Percentiles rank a stretch among this genome's conserved stretches.
These are phyloP conservation scores for Tetramorium bicarinatum DNA, from an alignment of 2,888 invertebrate species.

Conservation along the genomic window DNA sequence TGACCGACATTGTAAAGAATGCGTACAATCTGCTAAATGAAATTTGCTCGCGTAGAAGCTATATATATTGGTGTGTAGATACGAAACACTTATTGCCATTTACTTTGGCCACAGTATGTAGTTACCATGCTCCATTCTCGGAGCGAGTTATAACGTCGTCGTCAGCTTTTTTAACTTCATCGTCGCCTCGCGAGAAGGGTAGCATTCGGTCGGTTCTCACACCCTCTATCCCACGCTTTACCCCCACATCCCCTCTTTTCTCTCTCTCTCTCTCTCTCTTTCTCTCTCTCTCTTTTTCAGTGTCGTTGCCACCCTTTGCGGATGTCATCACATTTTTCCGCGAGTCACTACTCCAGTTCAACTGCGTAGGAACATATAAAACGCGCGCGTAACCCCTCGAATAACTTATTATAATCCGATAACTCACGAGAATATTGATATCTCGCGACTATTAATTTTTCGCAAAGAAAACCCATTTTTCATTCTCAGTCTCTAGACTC, in stretches of 20 bases:
- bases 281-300: slow-evolving; percentile 40
- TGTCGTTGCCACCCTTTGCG: slow-evolving; percentile 57
- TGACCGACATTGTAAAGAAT: neutral
- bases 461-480: neutral
- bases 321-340: slow-evolving; percentile 46
- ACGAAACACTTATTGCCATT: slow-evolving; percentile 71
- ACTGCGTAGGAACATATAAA: slow-evolving; percentile 44
- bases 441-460: neutral
- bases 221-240: neutral
- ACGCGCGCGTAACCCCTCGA: slow-evolving; percentile 50
- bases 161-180: slow-evolving; percentile 79
- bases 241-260: neutral
- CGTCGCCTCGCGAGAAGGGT: slow-evolving; percentile 57
- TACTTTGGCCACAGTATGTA: slow-evolving; percentile 64
- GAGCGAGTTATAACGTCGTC: slow-evolving; percentile 60
- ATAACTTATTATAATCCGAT: slow-evolving; percentile 70
- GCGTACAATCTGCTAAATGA: slow-evolving; percentile 18
- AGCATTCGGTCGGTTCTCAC: slow-evolving; percentile 19
- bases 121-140: slow-evolving; percentile 64
- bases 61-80: neutral
- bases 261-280: neutral
- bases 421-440: neutral
- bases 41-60: slow-evolving; percentile 10
- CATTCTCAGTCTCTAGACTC: neutral
- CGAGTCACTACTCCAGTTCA: slow-evolving; percentile 36